Evolutionary conservation across 53 echinoderm and acorn worm species (phyloP), one percentile per base, ranked within the genome.

Genomic region (Mesocentrotus franciscanus): DNA sequence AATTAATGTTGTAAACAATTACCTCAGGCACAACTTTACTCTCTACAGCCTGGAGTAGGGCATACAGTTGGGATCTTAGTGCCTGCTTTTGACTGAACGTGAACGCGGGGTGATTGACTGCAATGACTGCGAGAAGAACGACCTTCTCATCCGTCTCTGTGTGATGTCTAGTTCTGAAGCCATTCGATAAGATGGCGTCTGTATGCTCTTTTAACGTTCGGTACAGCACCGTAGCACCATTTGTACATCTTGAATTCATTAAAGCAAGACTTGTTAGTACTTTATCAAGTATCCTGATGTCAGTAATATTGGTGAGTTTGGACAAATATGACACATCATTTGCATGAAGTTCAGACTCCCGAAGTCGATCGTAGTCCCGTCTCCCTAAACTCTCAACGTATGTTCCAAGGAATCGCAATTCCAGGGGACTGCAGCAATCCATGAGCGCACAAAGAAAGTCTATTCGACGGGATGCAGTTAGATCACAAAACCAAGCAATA

Each of bases 201-300:
- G 98, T 98, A 94, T 98, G 98, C 59, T 98, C 97, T 89, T 98
- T 97, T 90, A 98, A 95, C 74, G 96, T 98, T 93, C 96, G 97
- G 81, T 97, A 98, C 39, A 98, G 95, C 92, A 97, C 97, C 94
- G 97, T 95, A 83, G 98, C 98, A 92, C 98, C 98, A 42, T 98
- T 97, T 81, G 97, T 97, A 95, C 97, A 97, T 95, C 96, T 96
- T 96, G 98, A 98, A 96, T 97, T 97, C 98, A 98, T 98, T 89
- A 98, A 97, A 71, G 98, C 98, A 94, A 98, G 96, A 94, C 98
- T 98, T 56, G 98, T 98, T 93, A 98, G 97, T 94, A 98, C 97
- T 97, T 98, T 98, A 98, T 98, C 98, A 96, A 98, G 97, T 95
- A 97, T 98, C 96, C 98, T 94, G 92, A 97, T 98, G 78, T 99